These are phyloP conservation scores for Calameuta idolon DNA, from an alignment of 2,888 invertebrate genomes.

Conservation along the genomic window DNA sequence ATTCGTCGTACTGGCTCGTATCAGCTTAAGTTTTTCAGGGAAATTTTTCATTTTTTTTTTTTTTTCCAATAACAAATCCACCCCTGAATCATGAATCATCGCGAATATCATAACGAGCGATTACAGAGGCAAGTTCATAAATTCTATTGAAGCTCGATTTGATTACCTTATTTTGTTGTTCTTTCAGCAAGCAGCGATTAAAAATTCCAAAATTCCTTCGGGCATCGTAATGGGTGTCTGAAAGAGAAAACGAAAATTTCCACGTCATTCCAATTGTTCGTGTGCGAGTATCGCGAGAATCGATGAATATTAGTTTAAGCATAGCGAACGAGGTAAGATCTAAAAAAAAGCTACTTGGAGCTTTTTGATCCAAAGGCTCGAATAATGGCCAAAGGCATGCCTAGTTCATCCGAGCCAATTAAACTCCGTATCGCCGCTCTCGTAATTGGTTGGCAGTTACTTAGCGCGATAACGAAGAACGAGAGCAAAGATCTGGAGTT, in stretches of 20 bases:
- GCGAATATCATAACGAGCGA: not conserved
- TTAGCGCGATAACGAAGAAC: not conserved
- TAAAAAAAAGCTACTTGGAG: not conserved
- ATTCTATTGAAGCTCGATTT: not conserved
- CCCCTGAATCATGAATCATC: not conserved
- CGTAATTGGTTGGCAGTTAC: not conserved
- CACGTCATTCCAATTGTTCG: too few relatives aligned
- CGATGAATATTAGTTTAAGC: too few relatives aligned
- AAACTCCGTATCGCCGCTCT: not conserved
- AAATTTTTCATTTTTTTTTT: not conserved
- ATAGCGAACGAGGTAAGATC: too few relatives aligned
- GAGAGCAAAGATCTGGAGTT: not conserved
- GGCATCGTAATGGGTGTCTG: not conserved
- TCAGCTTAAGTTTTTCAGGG: not conserved
- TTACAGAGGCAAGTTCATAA: not conserved
- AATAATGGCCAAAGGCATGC: not conserved
- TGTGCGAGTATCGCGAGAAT: too few relatives aligned
- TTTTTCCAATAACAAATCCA: not conserved
- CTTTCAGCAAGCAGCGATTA: not conserved
- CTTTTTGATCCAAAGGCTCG: not conserved
- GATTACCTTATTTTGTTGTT: not conserved
- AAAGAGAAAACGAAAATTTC: not conserved
- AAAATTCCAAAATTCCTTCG: not conserved
- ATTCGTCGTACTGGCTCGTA: constrained; percentile 26
- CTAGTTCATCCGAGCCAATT: not conserved